Percentiles rank a stretch among this genome's conserved stretches.
These are phyloP conservation scores for Aelia acuminata DNA, from an alignment of 2,888 invertebrate species.

Conservation along the genomic window DNA sequence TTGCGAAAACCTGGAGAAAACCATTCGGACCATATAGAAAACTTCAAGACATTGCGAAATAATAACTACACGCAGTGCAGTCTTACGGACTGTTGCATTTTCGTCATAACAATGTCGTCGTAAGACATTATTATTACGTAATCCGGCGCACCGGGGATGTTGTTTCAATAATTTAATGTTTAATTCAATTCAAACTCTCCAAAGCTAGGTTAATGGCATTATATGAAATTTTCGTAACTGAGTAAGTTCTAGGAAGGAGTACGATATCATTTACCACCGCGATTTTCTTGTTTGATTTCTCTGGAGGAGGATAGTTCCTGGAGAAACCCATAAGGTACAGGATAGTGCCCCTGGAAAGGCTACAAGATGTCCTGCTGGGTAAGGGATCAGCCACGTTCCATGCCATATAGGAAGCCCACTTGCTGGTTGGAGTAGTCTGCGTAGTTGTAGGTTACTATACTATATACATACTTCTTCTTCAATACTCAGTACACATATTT, in stretches of 20 bases:
- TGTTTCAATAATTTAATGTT: neutral
- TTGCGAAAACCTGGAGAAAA: neutral
- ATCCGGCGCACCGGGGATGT: neutral
- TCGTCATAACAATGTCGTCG: neutral
- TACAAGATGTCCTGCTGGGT: neutral
- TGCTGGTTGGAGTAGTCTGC: neutral
- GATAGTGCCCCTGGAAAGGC: neutral
- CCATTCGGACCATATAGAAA: neutral
- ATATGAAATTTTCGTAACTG: neutral
- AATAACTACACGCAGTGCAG: neutral
- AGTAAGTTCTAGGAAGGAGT: neutral
- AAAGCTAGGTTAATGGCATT: neutral
- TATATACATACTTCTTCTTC: neutral
- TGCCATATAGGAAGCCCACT: neutral
- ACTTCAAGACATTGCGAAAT: neutral
- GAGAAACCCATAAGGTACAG: neutral
- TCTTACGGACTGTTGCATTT: neutral
- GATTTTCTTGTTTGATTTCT: neutral
- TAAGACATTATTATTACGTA: neutral
- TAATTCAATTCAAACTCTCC: neutral
- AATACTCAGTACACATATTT: too few species aligned
- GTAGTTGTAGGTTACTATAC: neutral
- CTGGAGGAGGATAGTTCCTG: neutral
- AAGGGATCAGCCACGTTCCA: conserved; percentile 11
- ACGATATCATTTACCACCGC: neutral